These are phyloP conservation scores for Hippasteria phrygiana DNA, from an alignment of 53 echinoderm and acorn worm genomes.

Conservation along the genomic window DNA sequence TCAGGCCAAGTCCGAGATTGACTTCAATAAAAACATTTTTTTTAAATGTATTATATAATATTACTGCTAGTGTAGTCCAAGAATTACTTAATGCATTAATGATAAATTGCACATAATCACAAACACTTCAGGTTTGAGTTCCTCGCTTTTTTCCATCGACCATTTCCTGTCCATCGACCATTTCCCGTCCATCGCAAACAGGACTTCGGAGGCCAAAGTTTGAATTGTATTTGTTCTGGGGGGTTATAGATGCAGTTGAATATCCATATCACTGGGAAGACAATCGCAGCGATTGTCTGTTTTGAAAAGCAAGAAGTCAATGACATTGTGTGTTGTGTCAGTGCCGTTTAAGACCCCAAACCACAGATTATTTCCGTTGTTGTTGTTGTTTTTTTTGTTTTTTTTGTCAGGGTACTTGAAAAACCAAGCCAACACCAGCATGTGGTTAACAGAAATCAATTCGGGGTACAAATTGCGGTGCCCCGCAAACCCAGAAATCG, in stretches of 20 bases:
- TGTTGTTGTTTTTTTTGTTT: no score
- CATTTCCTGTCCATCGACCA: conserved; percentile 15
- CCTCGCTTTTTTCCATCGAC: not conserved
- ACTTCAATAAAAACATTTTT: no score
- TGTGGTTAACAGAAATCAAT: not conserved
- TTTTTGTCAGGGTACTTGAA: not conserved
- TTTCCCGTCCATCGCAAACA: conserved; percentile 6
- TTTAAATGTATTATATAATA: no score
- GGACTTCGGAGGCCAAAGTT: not conserved
- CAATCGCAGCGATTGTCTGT: not conserved
- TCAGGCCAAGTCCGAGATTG: no score
- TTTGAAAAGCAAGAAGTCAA: not conserved
- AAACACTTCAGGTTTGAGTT: conserved; percentile 4
- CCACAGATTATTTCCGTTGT: not conserved
- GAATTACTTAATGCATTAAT: no score
- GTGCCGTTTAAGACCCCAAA: not conserved
- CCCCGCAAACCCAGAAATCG: not conserved
- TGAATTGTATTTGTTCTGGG: not conserved
- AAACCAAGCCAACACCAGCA: not conserved
- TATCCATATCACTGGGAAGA: not conserved
- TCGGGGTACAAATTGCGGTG: not conserved
- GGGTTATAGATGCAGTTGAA: not conserved
- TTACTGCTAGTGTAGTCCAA: no score
- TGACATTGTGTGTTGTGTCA: no score
- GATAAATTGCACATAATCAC: not conserved